Conservation (phyloP, 2,888 invertebrate species). For the Cetonia aurata region DNA sequence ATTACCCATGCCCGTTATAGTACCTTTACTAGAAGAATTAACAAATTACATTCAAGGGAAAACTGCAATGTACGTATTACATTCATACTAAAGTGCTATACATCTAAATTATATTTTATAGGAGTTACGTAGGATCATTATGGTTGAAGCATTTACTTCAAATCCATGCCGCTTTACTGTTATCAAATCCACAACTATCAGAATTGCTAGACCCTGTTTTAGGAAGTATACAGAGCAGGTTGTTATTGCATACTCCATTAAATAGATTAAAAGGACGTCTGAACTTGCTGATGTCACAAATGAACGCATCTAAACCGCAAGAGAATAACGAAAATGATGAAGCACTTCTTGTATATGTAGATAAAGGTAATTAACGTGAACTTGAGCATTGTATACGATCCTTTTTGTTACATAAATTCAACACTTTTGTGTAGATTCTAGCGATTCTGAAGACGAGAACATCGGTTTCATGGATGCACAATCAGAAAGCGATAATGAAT, state of each 20-base stretch:
- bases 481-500: conserved; percentile 62
- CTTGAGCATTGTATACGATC: not conserved
- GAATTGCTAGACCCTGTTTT: conserved; percentile 71
- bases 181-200: conserved; percentile 73
- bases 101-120: conserved; percentile 56
- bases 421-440: conserved; percentile 55
- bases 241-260: conserved; percentile 69
- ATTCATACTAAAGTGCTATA: not conserved
- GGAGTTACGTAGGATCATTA: conserved; percentile 69
- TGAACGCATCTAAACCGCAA: conserved; percentile 62
- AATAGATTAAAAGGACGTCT: conserved; percentile 73
- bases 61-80: conserved; percentile 74
- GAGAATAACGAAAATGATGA: conserved; percentile 66
- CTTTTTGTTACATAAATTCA: not conserved
- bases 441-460: conserved; percentile 62
- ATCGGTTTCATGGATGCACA: conserved; percentile 58
- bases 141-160: conserved; percentile 74
- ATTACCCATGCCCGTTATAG: conserved; percentile 82
- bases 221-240: conserved; percentile 71
- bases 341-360: conserved; percentile 70
- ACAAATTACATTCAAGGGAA: conserved; percentile 77
- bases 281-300: conserved; percentile 71
- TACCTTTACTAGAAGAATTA: conserved; percentile 80
- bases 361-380: conserved; percentile 65
- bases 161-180: conserved; percentile 73